Base-by-base conservation (phyloP, 2,113 vertebrate genomes). In the Rhabdornis inornatus region DNA sequence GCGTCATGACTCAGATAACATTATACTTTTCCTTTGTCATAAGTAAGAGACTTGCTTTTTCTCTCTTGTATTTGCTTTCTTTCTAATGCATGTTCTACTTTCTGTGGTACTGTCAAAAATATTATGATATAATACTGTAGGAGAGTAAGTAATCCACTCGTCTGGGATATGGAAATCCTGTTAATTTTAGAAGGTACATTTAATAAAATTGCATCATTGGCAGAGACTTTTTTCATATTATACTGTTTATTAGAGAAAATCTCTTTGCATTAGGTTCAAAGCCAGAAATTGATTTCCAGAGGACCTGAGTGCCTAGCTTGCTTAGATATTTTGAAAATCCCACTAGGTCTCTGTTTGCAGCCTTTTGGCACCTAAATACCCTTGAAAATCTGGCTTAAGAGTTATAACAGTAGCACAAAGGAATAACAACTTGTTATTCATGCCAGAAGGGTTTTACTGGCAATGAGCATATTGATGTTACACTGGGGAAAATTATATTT, bases 371-470 rank as follows among this genome's bases (percentile, higher is more conserved):
- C 44, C 35, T 91, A 80, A 94, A 91, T 83, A 83, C 42, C 42
- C 71, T 94, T 0, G 1, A 83, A 95, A 97, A 95, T 96, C 83
- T 94, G 70, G n/a, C 50, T 91, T 31, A 53, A 84, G 74, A 65
- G 37, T 85, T 95, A 83, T 74, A 95, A 77, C 39, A 61, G 37
- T 57, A 72, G 64, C 80, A 87, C 14, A 16, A 89, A 95, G 60
- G 64, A 93, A 84, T 89, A 91, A 90, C 70, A 93, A 86, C 31
- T 89, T 92, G 28, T 59, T 95, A 83, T 96, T 94, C 45, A 70
- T 88, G 84, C 93, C 87, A 88, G 89, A 92, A 96, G 84, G 91
- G 72, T 93, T 95, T 96, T 87, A 77, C 70, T 92, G 93, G 70
- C 87, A 90, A 70, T 42, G 33, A 90, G 70, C 66, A 80, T 96